Base-by-base conservation (phyloP, 2,113 vertebrate genomes). In the Psittacula cyanocephala region DNA sequence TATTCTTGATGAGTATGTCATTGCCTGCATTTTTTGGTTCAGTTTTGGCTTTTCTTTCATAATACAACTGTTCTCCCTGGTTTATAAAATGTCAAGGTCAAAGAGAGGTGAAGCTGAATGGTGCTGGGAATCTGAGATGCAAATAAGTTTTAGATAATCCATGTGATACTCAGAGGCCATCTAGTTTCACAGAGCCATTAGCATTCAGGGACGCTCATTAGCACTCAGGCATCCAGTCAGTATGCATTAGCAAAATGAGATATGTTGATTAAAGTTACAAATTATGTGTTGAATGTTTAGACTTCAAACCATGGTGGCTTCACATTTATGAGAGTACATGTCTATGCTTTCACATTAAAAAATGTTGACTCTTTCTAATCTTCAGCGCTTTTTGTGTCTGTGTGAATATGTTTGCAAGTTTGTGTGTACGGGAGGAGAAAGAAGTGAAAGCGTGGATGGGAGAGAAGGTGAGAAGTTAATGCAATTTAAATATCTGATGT, bases 181-280 rank as follows among this genome's bases (percentile, higher is more conserved):
- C 88, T 69, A 77, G 92, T 89, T 93, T 92, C 96, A 68, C 85
- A 76, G 39, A 80, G 86, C 85, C 93, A 95, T 97, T 96, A 97
- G 81, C 92, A 95, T 97, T 94, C 96, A 97, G 96, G 95, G 94
- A 85, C 59, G 81, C 93, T 96, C 95, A 96, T 97, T 96, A 97
- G 97, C 88, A 95, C 92, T 94, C 81, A 90, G 91, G 91, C 94
- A 90, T 81, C 91, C 96, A 97, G 96, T 97, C 95, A 81, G 29
- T 77, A 63, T 72, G 35, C 97, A 97, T 98, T 96, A 97, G 88
- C 96, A 92, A 97, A 95, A 98, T 97, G 93, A 95, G 95, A 97
- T 94, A 91, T 97, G 96, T 96, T 97, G 97, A 98, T 97, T 98
- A 97, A 97, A 97, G 97, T 95, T 86, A 97, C 78, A 95, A 94